These are phyloP conservation scores for Sebastes baramenuke DNA, from an alignment of 2,797 vertebrate genomes.

Conservation along the genomic window DNA sequence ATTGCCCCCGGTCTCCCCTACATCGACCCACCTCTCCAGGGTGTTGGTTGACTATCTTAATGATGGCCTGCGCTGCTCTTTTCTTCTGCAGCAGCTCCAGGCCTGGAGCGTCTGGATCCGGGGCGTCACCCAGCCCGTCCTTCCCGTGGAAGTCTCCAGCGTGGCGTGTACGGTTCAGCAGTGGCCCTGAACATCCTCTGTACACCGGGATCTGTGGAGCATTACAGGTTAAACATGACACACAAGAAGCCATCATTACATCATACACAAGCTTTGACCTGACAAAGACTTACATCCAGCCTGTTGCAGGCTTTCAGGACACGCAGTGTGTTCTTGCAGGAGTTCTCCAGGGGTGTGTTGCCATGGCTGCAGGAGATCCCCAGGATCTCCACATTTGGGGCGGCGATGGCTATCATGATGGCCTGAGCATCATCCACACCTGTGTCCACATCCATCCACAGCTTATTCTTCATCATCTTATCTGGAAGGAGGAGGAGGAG, in stretches of 20 bases:
- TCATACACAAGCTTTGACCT: not conserved
- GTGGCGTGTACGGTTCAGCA: conserved; percentile 46
- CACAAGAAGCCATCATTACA: too few relatives aligned
- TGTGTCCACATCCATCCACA: conserved; percentile 63
- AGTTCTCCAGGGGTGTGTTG: conserved; percentile 86
- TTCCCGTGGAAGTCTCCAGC: conserved; percentile 68
- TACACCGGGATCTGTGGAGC: conserved; percentile 78
- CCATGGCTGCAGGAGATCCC: conserved; percentile 85
- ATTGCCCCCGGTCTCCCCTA: too few relatives aligned
- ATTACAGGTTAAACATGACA: too few relatives aligned
- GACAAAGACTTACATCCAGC: conserved; percentile 63
- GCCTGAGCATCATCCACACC: conserved; percentile 80
- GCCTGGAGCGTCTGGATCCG: conserved; percentile 68
- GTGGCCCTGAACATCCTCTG: conserved; percentile 48
- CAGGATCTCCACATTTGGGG: conserved; percentile 55
- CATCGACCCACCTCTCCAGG: conserved; percentile 64
- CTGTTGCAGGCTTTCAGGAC: conserved; percentile 88
- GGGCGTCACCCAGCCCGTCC: conserved; percentile 78
- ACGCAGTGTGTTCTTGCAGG: conserved; percentile 88
- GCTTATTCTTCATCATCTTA: conserved; percentile 53
- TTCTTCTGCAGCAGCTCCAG: conserved; percentile 70
- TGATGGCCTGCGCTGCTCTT: conserved; percentile 65
- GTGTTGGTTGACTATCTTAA: conserved; percentile 67
- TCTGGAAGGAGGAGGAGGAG: not conserved
- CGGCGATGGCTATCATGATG: conserved; percentile 88